A percentile compares a stretch with the other conserved stretches of the same genome.
Evolutionary conservation across 2,888 invertebrate species (phyloP).

Genomic region (Lingula anatina): DNA sequence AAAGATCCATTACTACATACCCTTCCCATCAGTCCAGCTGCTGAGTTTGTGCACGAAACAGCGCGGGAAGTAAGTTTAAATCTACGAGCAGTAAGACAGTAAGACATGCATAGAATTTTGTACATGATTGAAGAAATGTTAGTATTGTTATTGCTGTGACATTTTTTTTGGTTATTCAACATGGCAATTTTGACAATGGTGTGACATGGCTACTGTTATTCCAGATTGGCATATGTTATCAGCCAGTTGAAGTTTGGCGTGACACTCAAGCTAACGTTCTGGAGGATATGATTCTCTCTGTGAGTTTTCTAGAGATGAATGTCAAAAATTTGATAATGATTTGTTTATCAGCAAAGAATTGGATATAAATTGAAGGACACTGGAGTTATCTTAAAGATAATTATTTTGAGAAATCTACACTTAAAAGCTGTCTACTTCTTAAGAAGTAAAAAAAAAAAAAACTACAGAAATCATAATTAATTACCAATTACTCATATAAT

Average conservation of each 20-base stretch:
- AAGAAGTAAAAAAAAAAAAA: no score
- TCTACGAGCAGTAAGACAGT: no score
- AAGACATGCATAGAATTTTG: no score
- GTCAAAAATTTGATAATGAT: background rate
- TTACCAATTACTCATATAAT: no score
- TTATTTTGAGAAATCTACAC: no score
- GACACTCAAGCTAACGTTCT: slow-evolving; percentile 15
- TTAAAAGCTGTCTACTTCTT: no score
- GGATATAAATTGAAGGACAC: no score
- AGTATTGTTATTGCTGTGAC: no score
- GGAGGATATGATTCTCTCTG: slow-evolving; percentile 18
- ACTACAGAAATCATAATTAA: no score
- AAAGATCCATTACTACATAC: background rate
- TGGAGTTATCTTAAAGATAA: no score
- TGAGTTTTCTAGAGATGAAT: slow-evolving; percentile 10
- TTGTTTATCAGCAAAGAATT: background rate
- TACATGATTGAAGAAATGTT: no score
- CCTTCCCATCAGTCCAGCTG: slow-evolving; percentile 18
- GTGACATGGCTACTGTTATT: slow-evolving; percentile 1
- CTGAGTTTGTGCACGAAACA: slow-evolving; percentile 22
- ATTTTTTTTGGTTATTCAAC: background rate
- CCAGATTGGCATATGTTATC: slow-evolving; percentile 27
- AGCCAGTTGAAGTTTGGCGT: slow-evolving; percentile 17
- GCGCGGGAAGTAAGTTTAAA: slow-evolving; percentile 24
- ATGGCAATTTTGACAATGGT: background rate